phyloP scores from a whole-genome alignment of 2,113 vertebrate species.

The Ceratotherium simum region DNA sequence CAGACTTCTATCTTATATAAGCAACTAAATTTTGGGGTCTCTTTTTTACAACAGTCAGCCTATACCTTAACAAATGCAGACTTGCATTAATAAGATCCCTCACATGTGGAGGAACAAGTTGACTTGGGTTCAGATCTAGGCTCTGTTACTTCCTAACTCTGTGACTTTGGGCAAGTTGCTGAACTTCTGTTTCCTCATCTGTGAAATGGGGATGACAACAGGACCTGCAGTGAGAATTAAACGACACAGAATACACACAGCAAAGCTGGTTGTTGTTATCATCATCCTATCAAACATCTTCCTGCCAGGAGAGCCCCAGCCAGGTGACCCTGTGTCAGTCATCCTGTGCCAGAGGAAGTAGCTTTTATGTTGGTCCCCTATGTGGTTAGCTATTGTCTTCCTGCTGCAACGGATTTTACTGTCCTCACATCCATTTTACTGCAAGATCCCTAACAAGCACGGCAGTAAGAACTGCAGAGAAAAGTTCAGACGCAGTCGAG shows the following conservation, averaged over 20 bases:
- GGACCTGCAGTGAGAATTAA: not conserved
- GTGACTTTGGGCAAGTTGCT: not conserved
- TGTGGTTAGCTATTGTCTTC: not conserved
- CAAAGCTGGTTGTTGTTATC: not conserved
- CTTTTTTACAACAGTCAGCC: not conserved
- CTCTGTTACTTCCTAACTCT: not conserved
- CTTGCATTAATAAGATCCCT: not conserved
- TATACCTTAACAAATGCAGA: not conserved
- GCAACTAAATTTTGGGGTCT: not conserved
- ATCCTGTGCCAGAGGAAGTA: not conserved
- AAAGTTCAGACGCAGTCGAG: slow-evolving; percentile 1
- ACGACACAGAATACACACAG: fast-evolving
- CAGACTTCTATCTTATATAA: not conserved
- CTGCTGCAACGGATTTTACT: not conserved
- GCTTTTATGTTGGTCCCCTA: not conserved
- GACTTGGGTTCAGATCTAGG: not conserved
- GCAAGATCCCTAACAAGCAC: not conserved
- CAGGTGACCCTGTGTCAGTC: not conserved
- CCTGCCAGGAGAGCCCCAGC: not conserved
- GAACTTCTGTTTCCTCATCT: not conserved
- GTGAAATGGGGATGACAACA: not conserved
- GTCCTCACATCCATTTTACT: slow-evolving; percentile 23
- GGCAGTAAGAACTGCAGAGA: not conserved
- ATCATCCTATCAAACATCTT: too few species aligned
- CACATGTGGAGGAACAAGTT: not conserved